Evolutionary conservation across 1,140 invertebrate genomes (phyloP).

Genomic region (Anoplophora glabripennis): DNA sequence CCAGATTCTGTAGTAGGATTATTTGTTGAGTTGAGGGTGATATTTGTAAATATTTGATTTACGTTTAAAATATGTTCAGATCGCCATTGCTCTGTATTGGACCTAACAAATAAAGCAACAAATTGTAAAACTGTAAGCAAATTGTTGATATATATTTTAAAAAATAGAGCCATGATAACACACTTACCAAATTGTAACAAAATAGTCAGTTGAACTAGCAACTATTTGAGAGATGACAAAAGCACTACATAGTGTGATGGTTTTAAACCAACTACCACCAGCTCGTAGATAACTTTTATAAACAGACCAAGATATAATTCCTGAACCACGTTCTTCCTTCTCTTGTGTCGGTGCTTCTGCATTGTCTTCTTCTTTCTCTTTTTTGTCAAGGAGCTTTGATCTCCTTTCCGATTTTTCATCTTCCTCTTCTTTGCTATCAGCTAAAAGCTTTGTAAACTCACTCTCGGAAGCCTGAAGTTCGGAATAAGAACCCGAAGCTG

Average conservation of each 20-base stretch:
- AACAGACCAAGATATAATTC: conserved; percentile 55
- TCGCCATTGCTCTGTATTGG: not conserved
- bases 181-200: conserved; percentile 63
- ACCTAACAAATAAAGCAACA: not conserved
- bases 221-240: conserved; percentile 59
- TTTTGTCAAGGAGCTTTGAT: conserved; percentile 2
- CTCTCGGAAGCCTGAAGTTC: conserved; percentile 46
- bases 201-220: conserved; percentile 65
- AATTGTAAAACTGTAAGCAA: not conserved
- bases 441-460: conserved; percentile 56
- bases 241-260: conserved; percentile 53
- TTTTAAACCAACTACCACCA: conserved; percentile 53
- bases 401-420: conserved; percentile 38
- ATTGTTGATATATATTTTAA: not conserved
- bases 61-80: not conserved
- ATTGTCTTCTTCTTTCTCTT: conserved; percentile 33
- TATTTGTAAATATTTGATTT: not conserved
- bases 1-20: not conserved
- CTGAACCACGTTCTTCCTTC: conserved; percentile 38
- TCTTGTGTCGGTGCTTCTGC: conserved; percentile 61
- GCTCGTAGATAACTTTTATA: conserved; percentile 62
- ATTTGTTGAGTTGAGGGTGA: conserved; percentile 1
- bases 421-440: conserved; percentile 50
- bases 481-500: conserved; percentile 53
- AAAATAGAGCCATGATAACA: conserved; percentile 1